Conservation (phyloP, 2,797 vertebrate genomes). For the Triplophysa yarkandensis region DNA sequence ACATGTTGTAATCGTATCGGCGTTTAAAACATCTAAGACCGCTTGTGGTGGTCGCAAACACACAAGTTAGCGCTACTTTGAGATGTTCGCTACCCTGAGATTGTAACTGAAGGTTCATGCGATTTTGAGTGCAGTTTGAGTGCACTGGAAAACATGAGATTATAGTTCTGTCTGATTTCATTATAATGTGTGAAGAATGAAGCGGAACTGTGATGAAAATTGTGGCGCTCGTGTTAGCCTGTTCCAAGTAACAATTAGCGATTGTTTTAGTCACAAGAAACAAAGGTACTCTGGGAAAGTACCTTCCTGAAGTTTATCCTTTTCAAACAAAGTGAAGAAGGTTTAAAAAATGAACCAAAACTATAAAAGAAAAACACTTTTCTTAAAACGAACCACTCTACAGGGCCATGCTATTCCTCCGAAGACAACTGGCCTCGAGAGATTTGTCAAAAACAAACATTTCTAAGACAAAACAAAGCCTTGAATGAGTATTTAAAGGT, state of each 20-base stretch:
- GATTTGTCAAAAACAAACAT: conserved; percentile 61
- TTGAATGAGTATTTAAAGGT: conserved; percentile 29
- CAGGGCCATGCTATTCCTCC: conserved; percentile 28
- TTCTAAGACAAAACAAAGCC: conserved; percentile 66
- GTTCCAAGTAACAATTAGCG: background rate
- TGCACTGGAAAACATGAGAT: background rate
- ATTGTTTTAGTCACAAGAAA: background rate
- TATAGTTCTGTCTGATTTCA: background rate
- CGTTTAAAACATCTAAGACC: conserved; percentile 9
- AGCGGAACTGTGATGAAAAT: background rate
- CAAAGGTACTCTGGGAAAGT: background rate
- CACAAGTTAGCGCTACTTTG: background rate
- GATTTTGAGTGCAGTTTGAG: background rate
- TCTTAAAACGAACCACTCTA: background rate
- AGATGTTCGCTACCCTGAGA: background rate
- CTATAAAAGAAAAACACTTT: background rate
- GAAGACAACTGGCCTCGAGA: conserved; percentile 46
- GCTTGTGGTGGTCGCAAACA: background rate
- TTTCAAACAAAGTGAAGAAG: conserved; percentile 31
- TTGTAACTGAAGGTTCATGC: background rate
- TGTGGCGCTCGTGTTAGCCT: background rate
- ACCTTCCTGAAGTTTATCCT: conserved; percentile 30
- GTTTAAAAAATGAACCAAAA: conserved; percentile 8
- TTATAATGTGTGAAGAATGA: background rate
- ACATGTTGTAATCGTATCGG: conserved; percentile 34